A percentile compares a stretch with the other conserved stretches of the same genome.
phyloP scores from a whole-genome alignment of 2,797 vertebrate species.

The Acrossocheilus wenchowensis region DNA sequence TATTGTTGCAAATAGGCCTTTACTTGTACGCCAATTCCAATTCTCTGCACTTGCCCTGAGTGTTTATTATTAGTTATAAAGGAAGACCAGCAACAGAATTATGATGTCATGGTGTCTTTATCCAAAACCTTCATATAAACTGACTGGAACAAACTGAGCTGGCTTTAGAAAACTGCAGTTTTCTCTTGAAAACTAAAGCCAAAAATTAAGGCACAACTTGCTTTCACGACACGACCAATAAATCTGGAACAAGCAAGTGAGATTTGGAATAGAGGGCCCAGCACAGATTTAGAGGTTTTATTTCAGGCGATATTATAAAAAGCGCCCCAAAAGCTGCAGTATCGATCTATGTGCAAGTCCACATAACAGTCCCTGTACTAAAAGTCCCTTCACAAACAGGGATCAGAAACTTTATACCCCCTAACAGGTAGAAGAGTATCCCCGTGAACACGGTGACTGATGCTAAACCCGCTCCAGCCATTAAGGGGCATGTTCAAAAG shows the following conservation, averaged over 20 bases:
- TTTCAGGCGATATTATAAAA: conserved; percentile 15
- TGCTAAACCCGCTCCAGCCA: background rate
- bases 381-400: conserved; percentile 15
- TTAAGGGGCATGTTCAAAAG: conserved; percentile 9
- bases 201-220: conserved; percentile 1
- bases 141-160: background rate
- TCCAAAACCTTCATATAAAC: background rate
- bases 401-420: conserved; percentile 22
- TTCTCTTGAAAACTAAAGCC: background rate
- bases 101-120: background rate
- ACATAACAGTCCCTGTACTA: conserved; percentile 6
- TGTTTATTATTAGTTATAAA: conserved; percentile 4
- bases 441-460: background rate
- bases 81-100: background rate
- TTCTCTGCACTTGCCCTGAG: background rate
- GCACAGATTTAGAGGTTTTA: conserved; percentile 22
- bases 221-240: conserved; percentile 9
- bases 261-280: background rate
- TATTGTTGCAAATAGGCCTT: background rate
- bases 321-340: background rate
- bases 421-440: conserved; percentile 4
- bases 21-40: background rate
- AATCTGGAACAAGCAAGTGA: conserved; percentile 1
- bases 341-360: conserved; percentile 31
- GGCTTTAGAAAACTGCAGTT: background rate